Evolutionary conservation across 2,888 invertebrate genomes (phyloP), one percentile per base, ranked within the genome.

Genomic region (Xestia sexstrigata): DNA sequence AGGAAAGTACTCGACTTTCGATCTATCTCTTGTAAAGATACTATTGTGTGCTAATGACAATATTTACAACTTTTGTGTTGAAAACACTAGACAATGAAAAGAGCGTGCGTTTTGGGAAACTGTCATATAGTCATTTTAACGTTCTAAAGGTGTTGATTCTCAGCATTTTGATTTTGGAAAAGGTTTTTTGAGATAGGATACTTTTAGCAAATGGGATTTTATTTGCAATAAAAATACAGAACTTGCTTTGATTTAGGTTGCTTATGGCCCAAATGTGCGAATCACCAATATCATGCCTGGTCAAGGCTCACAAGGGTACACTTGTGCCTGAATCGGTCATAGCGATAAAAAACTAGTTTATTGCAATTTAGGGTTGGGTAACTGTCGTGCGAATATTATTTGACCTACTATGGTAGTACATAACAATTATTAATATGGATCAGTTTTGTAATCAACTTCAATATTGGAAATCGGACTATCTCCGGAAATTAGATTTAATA

Each of bases 301-400:
- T 84, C 83, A 83, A 83, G 83, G 83, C 47, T 42, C 74, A 63
- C 83, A 47, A 71, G 78, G 72, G 71, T 74, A 63, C 65, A 58
- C 26, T 45, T 52, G 35, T 52, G 82, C 78, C 76, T 74, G 55
- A 82, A 84, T 84, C 86, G 42, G 76, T 55, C 52, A 77, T 71
- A 86, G 39, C 35, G 49, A 52, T 58, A 55, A 78, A 49, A 72
- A 84, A 78, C 85, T 60, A n/a, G 82, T 83, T 78, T 58, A 52
- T 30, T 76, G 63, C 72, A 75, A 78, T 73, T 82, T 78, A 73
- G 74, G 52, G 66, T 84, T 84, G 84, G 74, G 85, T 74, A 84
- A 84, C 72, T 74, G 47, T 70, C 72, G 49, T 70, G 82, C 66
- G 39, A 78, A 73, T 84, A 63, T 76, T 70, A 76, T 74, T 52